Base-by-base conservation (phyloP, 2,888 invertebrate species). In the Eugnorisma glareosa region DNA sequence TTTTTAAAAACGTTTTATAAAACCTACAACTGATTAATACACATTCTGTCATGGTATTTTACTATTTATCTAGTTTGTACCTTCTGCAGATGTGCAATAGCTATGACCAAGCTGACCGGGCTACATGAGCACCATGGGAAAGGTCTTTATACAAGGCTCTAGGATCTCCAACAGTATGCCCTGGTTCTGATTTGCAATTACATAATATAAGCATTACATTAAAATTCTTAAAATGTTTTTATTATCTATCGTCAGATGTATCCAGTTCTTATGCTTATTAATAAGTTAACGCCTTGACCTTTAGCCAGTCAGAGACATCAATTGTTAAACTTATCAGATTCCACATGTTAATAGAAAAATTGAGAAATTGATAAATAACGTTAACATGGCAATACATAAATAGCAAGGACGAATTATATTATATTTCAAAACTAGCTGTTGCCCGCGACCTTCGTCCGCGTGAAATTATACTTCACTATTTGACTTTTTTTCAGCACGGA, bases 321-420 rank as follows among this genome's bases (percentile, higher is more conserved):
- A 31, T 1, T 74, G 40, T 73, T 40, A 4, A 40, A 31, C 2
- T 31, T 48, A 15, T 21, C 1, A 4, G 15, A 40, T n/a, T 0
- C 31, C 15, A 21, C 18, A 64, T 43, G n/a, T 6, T 43, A 40
- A 48, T 5, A 54, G 18, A 66, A 67, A 31, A 1, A n/a, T 18
- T 64, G 3, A 64, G 10, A 64, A 28, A 31, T 48, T 45, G 1
- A 28, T 24, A 21, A 67, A 43, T 35, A 24, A n/a, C 31, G 2
- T 51, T 43, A 21, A 21, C n/a, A n/a, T n/a, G n/a, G n/a, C n/a
- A n/a, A n/a, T 6, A 51, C n/a, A 6, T 48, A 61, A 77, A 77
- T 61, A 21, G 24, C 43, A 37, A 63, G 51, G 68, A 67, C 35
- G 18, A 48, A 40, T 64, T 64, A 48, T 45, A 24, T 28, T 28